Conservation (phyloP, 2,113 vertebrate species). For the Leucosticte australis region DNA sequence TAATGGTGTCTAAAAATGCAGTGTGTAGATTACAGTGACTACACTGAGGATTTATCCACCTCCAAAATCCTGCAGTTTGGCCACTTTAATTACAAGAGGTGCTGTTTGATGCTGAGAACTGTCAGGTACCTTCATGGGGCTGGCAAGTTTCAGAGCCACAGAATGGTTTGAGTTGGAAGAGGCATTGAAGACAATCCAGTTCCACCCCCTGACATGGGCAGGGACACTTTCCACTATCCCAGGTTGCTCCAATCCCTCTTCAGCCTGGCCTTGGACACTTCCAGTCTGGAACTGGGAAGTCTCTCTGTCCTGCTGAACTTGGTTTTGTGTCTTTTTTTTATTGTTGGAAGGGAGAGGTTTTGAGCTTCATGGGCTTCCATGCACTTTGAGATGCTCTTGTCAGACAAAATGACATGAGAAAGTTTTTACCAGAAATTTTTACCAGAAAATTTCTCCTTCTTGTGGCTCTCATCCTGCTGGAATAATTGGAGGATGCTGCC, state of each 20-base stretch:
- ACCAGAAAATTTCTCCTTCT: rapidly evolving
- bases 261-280: not conserved
- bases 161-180: not conserved
- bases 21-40: not conserved
- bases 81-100: not conserved
- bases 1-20: not conserved
- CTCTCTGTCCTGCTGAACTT: not conserved
- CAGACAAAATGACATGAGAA: rapidly evolving
- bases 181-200: not conserved
- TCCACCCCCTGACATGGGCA: not conserved
- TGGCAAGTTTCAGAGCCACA: not conserved
- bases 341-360: not conserved
- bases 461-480: not conserved
- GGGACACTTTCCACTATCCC: not conserved
- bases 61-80: not conserved
- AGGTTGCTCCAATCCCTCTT: not conserved
- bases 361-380: rapidly evolving
- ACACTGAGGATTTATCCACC: not conserved
- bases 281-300: not conserved
- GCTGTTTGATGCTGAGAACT: not conserved
- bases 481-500: not conserved
- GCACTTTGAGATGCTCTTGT: rapidly evolving
- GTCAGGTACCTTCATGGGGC: not conserved
- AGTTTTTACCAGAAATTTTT: not conserved
- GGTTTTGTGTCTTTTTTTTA: not conserved